Base-by-base conservation (phyloP, 1,140 invertebrate species). In the Telenomus remus region DNA sequence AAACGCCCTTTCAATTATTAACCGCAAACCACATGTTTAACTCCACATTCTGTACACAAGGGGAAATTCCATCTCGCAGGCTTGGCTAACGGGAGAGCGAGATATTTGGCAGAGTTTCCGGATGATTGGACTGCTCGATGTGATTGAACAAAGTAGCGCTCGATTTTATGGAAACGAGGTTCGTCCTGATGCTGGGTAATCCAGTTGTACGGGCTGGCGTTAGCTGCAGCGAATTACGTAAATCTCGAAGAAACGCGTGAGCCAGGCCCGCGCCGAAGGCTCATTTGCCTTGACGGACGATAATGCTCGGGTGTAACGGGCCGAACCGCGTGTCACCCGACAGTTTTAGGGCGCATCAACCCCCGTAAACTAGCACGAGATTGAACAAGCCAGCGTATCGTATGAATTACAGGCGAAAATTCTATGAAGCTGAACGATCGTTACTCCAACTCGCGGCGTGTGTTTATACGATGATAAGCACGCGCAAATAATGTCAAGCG, bases 261-360 rank as follows among this genome's bases (percentile, higher is more conserved):
- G 53, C 19, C 43, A 50, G 50, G 64, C 39, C 39, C 54, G 15
- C 59, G 15, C 46, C 44, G 69, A 78, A 72, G 82, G 80, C 81
- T 84, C 80, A 81, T 86, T 85, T 81, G 80, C 78, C 56, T 79
- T 84, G 81, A 85, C 81, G 68, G 81, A 82, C 82, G 82, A 84
- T 84, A 83, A 84, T 84, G 80, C 79, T 80, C 63, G 78, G 74
- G 81, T 71, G 75, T 83, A 84, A 86, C 82, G 82, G 82, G 78
- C 80, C 79, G 81, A 81, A 79, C 77, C 72, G 57, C 76, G 61
- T 78, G 76, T 79, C 81, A 72, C 73, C 77, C 77, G 77, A 79
- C 76, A 76, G 63, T 79, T 78, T 75, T 72, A 78, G 69, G 34
- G 78, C 54, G 66, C 68, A 80, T 80, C 70, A 73, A 39, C 59